These are phyloP conservation scores for Berghia stephanieae DNA, from an alignment of 1,140 invertebrate species.

Conservation along the genomic window DNA sequence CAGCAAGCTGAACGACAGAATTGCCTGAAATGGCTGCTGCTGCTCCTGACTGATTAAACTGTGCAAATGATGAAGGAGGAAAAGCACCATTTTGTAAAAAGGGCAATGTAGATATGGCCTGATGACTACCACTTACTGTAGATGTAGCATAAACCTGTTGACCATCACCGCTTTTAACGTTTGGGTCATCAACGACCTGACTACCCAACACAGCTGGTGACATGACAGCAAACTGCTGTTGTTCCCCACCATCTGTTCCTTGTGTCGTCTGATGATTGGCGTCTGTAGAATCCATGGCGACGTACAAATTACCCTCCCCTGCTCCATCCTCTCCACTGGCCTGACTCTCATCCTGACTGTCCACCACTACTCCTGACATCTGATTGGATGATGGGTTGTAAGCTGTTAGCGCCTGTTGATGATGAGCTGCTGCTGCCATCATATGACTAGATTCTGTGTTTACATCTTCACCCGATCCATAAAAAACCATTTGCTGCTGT, in stretches of 20 bases:
- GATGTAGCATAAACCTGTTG: not conserved
- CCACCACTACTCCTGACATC: too few species aligned
- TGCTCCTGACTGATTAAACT: not conserved
- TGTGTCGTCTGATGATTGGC: not conserved
- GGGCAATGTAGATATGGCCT: slow-evolving; percentile 26
- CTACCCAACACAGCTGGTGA: slow-evolving; percentile 21
- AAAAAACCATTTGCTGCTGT: slow-evolving; percentile 27
- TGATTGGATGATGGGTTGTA: too few species aligned
- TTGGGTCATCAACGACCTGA: not conserved
- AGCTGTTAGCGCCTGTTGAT: too few species aligned
- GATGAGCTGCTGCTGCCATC: not conserved
- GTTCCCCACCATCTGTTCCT: not conserved
- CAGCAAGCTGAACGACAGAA: not conserved
- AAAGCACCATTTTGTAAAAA: slow-evolving; percentile 31
- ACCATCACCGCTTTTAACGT: slow-evolving; percentile 11
- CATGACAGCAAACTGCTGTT: slow-evolving; percentile 26
- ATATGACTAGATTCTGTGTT: too few species aligned
- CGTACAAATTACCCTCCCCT: slow-evolving; percentile 10
- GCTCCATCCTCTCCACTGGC: not conserved
- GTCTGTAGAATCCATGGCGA: slow-evolving; percentile 11
- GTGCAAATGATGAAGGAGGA: not conserved
- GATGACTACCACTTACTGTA: not conserved
- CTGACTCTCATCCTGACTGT: not conserved
- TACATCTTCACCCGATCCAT: slow-evolving; percentile 4
- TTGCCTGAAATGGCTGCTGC: not conserved